A percentile compares a stretch with the other conserved stretches of the same genome.
These are phyloP conservation scores for Trachelipus rathkii DNA, from an alignment of 1,140 invertebrate species.

Conservation along the genomic window DNA sequence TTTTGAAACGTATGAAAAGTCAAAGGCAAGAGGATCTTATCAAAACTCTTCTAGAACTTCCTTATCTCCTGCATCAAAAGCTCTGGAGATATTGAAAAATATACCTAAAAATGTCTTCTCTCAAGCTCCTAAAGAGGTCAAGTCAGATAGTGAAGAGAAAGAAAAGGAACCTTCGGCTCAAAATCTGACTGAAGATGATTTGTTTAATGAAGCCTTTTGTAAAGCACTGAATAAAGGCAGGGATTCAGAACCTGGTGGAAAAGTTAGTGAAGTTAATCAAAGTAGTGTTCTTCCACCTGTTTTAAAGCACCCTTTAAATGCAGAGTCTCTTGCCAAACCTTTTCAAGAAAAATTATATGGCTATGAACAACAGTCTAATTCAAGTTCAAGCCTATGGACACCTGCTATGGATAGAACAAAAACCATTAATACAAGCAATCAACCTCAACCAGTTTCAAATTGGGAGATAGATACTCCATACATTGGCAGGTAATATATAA, in stretches of 20 bases:
- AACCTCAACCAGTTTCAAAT: not conserved
- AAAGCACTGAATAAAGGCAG: not conserved
- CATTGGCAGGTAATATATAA: not conserved
- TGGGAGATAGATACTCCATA: not conserved
- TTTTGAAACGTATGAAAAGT: no score
- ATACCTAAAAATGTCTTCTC: not conserved
- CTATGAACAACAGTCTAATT: not conserved
- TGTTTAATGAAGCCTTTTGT: not conserved
- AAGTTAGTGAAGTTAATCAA: not conserved
- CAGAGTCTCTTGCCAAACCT: not conserved
- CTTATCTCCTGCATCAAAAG: not conserved
- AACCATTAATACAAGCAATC: not conserved
- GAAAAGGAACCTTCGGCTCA: not conserved
- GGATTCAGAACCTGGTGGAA: not conserved
- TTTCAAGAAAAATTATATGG: constrained; percentile 1
- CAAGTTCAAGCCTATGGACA: not conserved
- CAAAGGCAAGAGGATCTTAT: not conserved
- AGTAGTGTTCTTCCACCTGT: not conserved
- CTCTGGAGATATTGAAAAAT: not conserved
- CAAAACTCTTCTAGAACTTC: not conserved
- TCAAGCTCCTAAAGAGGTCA: not conserved
- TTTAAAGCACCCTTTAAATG: constrained; percentile 4
- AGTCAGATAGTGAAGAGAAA: not conserved
- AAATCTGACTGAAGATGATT: not conserved
- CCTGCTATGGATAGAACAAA: not conserved